Conservation (phyloP, 2,113 vertebrate species). For the Microcebus jonahi region DNA sequence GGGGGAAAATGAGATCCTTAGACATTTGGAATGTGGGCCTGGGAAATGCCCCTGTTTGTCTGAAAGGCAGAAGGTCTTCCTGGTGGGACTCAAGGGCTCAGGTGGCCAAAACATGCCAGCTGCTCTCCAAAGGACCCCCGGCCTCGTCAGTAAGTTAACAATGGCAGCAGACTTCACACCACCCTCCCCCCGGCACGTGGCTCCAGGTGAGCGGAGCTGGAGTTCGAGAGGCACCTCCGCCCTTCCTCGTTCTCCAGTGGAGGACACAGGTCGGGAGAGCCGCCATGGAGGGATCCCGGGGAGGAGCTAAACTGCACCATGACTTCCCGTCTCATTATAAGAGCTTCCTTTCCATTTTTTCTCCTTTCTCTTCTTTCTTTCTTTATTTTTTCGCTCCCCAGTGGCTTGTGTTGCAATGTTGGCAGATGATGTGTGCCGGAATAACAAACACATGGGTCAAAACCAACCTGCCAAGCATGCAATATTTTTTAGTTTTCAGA, state of each 20-base stretch:
- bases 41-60: neutral
- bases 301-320: neutral
- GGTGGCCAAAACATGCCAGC: neutral
- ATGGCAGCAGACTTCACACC: neutral
- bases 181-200: rapidly evolving
- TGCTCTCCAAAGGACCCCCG: neutral
- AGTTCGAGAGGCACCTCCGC: rapidly evolving
- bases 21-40: neutral
- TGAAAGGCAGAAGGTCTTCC: neutral
- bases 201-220: neutral
- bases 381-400: neutral
- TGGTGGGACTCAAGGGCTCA: neutral
- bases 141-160: neutral
- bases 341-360: neutral
- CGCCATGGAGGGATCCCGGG: rapidly evolving
- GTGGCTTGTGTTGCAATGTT: neutral
- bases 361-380: no score
- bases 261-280: neutral
- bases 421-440: neutral
- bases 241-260: neutral
- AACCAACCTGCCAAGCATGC: neutral
- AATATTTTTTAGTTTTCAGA: neutral
- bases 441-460: neutral
- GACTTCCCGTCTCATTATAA: neutral
- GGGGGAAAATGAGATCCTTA: neutral